Base-by-base conservation (phyloP, 2,113 vertebrate genomes). In the Uropsilus gracilis region DNA sequence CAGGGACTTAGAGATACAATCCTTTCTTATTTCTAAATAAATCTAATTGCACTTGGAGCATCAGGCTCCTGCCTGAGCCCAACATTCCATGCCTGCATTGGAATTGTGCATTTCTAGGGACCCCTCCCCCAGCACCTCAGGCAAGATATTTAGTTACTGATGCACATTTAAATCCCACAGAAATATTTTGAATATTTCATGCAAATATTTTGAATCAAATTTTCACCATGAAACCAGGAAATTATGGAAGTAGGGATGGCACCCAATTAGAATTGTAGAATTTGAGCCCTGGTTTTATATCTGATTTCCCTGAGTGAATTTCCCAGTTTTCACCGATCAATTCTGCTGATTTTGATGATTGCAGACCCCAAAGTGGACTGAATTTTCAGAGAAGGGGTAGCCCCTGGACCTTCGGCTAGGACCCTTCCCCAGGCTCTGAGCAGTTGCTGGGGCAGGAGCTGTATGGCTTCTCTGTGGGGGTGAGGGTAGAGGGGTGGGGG, bases 141-240 rank as follows among this genome's bases (percentile, higher is more conserved):
- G n/a, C 64, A 68, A 89, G 92, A 68, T 10, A 42, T 57, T 59
- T 50, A 83, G 44, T 83, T 80, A 64, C 48, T 53, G 50, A 50
- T 39, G 53, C 63, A 84, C 63, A 39, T 81, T 78, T 81, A 39
- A 88, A 20, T 46, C 39, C 39, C 22, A 32, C 8, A 46, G 64
- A 86, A 92, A 53, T 75, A 95, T 50, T 13, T 32, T 82, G 88
- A 94, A n/a, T n/a, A n/a, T n/a, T 6, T 48, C 34, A 59, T 1
- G 17, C 30, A 88, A 64, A 66, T 81, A 28, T 28, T 68, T 93
- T 59, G 34, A 90, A 84, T 95, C 18, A 44, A 30, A 83, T 82
- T 34, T 59, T 76, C 44, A n/a, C 64, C 16, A 16, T 46, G 37
- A 77, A 90, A 77, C 37, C 24, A 64, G n/a, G 84, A 69, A 53